phyloP scores from a whole-genome alignment of 2,888 invertebrate genomes.

The Acrocyrtus sp. region DNA sequence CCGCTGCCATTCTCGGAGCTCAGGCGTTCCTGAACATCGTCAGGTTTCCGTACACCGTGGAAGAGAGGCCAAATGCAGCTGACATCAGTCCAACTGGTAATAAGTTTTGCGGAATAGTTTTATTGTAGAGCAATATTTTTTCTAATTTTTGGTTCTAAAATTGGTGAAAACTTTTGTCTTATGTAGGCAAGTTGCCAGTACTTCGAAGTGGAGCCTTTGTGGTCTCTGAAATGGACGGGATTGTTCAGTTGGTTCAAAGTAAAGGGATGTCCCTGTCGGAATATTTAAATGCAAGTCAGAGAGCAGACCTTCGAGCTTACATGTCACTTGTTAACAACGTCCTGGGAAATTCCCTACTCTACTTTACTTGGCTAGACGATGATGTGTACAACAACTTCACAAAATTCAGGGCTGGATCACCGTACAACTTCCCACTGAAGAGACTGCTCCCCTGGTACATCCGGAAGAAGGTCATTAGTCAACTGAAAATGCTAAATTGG shows the following conservation, averaged over 20 bases:
- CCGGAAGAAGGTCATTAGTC: slow-evolving; percentile 75
- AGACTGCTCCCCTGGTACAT: slow-evolving; percentile 83
- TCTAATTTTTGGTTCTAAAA: no score
- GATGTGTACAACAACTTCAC: slow-evolving; percentile 76
- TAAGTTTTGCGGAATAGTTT: slow-evolving; percentile 56
- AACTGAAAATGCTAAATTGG: slow-evolving; percentile 85
- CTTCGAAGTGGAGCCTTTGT: slow-evolving; percentile 90
- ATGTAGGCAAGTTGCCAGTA: slow-evolving; percentile 86
- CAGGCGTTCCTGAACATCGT: slow-evolving; percentile 92
- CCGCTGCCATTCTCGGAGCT: slow-evolving; percentile 92
- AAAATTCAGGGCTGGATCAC: slow-evolving; percentile 84
- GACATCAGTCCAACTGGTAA: slow-evolving; percentile 94
- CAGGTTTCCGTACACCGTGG: slow-evolving; percentile 49
- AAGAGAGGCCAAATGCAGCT: slow-evolving; percentile 79
- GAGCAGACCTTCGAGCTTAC: slow-evolving; percentile 93
- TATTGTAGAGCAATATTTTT: no score
- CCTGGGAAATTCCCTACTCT: slow-evolving; percentile 80
- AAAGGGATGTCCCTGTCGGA: slow-evolving; percentile 79
- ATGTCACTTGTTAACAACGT: slow-evolving; percentile 90
- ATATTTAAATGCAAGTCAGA: slow-evolving; percentile 77
- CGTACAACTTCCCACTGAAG: slow-evolving; percentile 94
- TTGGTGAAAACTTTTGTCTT: no score
- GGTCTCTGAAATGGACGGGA: slow-evolving; percentile 89
- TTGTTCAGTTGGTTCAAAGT: slow-evolving; percentile 70
- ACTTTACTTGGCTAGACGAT: slow-evolving; percentile 60